Evolutionary conservation across 2,888 invertebrate genomes (phyloP), one percentile per base, ranked within the genome.

Genomic region (Rambutsinella grinnellia): DNA sequence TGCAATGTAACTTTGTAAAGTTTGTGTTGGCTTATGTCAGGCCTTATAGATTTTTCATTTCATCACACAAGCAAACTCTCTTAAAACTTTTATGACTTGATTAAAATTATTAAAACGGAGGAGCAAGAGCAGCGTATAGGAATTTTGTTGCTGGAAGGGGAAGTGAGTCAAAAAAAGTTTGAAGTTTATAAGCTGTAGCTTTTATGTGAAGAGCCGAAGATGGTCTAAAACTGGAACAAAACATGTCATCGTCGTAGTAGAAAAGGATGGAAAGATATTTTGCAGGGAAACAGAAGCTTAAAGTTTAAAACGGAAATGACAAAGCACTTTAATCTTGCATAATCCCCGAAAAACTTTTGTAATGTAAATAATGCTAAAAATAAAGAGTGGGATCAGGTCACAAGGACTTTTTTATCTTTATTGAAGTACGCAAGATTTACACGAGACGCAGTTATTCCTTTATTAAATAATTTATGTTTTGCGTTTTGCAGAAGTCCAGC

Each of bases 401-500:
- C 5, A 23, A 47, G 63, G 63, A 63, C 27, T 36, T 36, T 36
- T 36, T 36, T 36, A 13, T 5, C 36, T 36, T 36, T 36, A 36
- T 36, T 36, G 36, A 36, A 36, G 36, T 36, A 56, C 24, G 54
- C 28, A 63, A 65, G 46, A 57, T 56, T 57, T 46, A 54, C 26
- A 54, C 23, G 28, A 23, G 21, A 21, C 19, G 17, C 17, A 60
- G 28, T 69, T 60, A n/a, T 27, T n/a, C 23, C 19, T 44, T 36
- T 53, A 69, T 47, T 53, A 24, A 61, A 54, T 24, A 13, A 44
- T 61, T 69, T 65, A 5, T 28, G 15, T 57, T 21, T 68, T n/a
- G n/a, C n/a, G n/a, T n/a, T 60, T 70, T 68, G 54, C 74, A 83
- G 83, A 83, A 82, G 72, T 83, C 83, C 5, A 78, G 76, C 46